Base-by-base conservation (phyloP, 2,888 invertebrate species). In the Aphidius colemani region DNA sequence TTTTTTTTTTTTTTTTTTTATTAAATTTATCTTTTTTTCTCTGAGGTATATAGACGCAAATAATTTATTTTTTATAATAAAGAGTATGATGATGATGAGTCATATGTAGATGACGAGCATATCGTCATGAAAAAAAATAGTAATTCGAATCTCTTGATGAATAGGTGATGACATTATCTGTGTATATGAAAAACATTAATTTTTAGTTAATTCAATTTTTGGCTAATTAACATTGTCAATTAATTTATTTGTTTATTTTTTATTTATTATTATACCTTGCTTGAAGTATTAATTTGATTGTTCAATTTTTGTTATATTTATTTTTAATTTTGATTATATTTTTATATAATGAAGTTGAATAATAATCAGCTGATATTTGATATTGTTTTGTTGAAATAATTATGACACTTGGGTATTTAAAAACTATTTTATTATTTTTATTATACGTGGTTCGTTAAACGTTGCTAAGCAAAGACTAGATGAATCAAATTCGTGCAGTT, bases 61-160 rank as follows among this genome's bases (percentile, higher is more conserved):
- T 7, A 8, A 11, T 48, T 41, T 11, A 11, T 39, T 7, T 50
- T 50, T 50, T 50, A 30, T 46, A 6, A 4, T 18, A 40, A 9
- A 46, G 39, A 8, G n/a, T 13, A 7, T 40, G 9, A n/a, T 30
- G 53, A 11, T 39, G 40, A 11, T 55, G 45, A 61, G 57, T 81
- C 75, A 87, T 74, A 90, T 87, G 83, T 89, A 88, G 78, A 90
- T 85, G 59, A 89, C 87, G 71, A 89, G 85, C 63, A 88, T 85
- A 75, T 87, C 86, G 76, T 88, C 85, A 74, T 88, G 87, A 80
- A 88, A 88, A 81, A 87, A 88, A 72, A 90, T 87, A 10, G 89
- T 90, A 72, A 90, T 88, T 71, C 90, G 85, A 78, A 90, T 88
- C 77, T 89, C 86, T 68, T 87, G 84, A 82, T 87, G 89, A 66